phyloP scores from a whole-genome alignment of 1,140 invertebrate genomes.

The Phenacoccus solenopsis region DNA sequence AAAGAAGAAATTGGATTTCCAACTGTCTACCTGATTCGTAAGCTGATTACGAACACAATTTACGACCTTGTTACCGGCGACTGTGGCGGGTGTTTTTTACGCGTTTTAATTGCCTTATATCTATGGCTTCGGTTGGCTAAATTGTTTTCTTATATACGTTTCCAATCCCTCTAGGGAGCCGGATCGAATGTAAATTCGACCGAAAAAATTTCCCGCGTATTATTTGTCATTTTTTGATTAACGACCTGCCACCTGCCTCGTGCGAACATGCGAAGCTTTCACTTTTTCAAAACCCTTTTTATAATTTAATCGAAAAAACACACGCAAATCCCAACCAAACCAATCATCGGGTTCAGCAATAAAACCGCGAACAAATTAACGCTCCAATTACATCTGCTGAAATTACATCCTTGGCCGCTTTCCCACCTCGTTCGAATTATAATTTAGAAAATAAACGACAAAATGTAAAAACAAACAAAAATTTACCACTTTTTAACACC shows the following conservation, averaged over 20 bases:
- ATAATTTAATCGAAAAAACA: no score
- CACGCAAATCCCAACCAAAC: no score
- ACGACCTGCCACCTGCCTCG: no score
- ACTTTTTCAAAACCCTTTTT: no score
- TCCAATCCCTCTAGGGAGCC: not conserved
- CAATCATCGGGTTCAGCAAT: no score
- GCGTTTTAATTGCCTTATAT: not conserved
- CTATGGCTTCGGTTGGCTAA: not conserved
- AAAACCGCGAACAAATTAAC: no score
- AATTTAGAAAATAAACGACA: not conserved
- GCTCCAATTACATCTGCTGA: no score
- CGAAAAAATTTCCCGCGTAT: no score
- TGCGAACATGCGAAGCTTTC: no score
- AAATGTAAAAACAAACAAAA: not conserved
- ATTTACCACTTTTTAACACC: not conserved
- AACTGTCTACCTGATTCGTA: constrained; percentile 11
- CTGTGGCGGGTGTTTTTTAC: not conserved
- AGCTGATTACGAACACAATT: constrained; percentile 16
- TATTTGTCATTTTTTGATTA: no score
- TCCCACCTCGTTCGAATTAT: no score
- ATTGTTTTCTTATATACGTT: not conserved
- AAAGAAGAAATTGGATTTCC: constrained; percentile 15
- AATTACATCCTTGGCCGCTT: no score
- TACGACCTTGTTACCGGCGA: constrained; percentile 1
- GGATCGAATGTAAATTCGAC: constrained; percentile 4